Base-by-base conservation (phyloP, 2,797 vertebrate genomes). In the Cuculus canorus region DNA sequence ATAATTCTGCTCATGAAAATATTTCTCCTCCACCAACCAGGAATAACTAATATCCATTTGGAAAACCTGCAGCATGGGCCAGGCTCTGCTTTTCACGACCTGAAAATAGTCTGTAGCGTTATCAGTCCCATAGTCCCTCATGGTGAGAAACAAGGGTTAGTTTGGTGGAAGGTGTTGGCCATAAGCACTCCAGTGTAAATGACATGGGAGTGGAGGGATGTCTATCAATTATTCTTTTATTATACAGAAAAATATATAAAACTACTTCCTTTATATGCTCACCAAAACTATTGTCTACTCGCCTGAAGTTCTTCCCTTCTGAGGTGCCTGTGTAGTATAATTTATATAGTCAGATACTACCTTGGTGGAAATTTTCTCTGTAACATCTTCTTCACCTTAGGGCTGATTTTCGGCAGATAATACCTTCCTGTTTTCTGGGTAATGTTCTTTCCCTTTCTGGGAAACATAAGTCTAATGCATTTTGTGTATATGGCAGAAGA, bases 61-160 rank as follows among this genome's bases (percentile, higher is more conserved):
- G 63, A 88, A 72, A 88, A 75, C 17, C 17, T 83, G 54, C 28
- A 92, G 22, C 47, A 73, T 28, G 30, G 25, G 28, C 2, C 13
- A 69, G 17, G 17, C 66, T 77, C 45, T 82, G 32, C 30, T 64
- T 77, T 80, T 57, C n/a, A 25, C 41, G 43, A 3, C 59, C 73
- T 70, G 54, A 69, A 78, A 63, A 17, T 8, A 65, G 17, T 8
- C 57, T 69, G 13, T 37, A 11, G 16, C 86, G 47, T 33, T 37
- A 47, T 7, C 32, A 43, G 24, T 12, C 11, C 13, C 22, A 3
- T 5, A 21, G 19, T 33, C 12, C 35, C 69, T 72, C 45, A n/a
- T 0, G 0, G 10, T 1, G 7, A 90, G 54, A 79, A 90, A 23
- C 2, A 10, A 64, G 8, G 17, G 14, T 43, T 56, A 32, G 9